These are phyloP conservation scores for Epizoanthus illoricatus DNA, from an alignment of 92 coral and sea anemone genomes.

Conservation along the genomic window DNA sequence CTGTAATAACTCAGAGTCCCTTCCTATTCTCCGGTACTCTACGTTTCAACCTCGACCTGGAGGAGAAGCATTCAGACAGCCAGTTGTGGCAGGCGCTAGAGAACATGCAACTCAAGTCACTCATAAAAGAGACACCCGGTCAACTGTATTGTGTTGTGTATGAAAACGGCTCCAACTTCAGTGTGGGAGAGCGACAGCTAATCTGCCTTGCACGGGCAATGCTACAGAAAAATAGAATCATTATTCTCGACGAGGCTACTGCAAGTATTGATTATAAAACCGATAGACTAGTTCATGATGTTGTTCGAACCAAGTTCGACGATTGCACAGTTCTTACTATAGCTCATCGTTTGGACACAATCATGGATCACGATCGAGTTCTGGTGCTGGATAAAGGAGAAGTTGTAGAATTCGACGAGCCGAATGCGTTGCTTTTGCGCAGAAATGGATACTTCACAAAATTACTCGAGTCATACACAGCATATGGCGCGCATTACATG, in stretches of 20 bases:
- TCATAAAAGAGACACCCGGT: neutral
- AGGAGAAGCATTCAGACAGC: neutral
- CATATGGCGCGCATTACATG: no score
- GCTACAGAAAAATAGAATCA: neutral
- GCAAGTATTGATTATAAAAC: neutral
- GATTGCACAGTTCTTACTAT: neutral
- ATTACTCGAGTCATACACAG: neutral
- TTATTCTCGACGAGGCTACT: neutral
- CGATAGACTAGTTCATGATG: neutral
- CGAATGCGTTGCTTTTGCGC: neutral
- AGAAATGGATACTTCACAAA: neutral
- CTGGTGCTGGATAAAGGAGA: neutral
- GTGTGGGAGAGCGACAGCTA: neutral
- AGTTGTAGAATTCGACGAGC: neutral
- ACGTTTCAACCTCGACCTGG: neutral
- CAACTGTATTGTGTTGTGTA: neutral
- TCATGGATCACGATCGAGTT: neutral
- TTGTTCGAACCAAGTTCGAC: neutral
- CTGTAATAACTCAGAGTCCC: neutral
- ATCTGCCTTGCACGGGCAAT: conserved; percentile 2
- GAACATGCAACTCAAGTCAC: neutral
- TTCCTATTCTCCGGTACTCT: neutral
- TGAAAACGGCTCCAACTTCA: no score
- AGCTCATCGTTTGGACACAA: neutral
- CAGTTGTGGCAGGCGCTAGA: neutral